Evolutionary conservation across 1,140 invertebrate genomes (phyloP), one percentile per base, ranked within the genome.

Genomic region (Euwallacea similis): DNA sequence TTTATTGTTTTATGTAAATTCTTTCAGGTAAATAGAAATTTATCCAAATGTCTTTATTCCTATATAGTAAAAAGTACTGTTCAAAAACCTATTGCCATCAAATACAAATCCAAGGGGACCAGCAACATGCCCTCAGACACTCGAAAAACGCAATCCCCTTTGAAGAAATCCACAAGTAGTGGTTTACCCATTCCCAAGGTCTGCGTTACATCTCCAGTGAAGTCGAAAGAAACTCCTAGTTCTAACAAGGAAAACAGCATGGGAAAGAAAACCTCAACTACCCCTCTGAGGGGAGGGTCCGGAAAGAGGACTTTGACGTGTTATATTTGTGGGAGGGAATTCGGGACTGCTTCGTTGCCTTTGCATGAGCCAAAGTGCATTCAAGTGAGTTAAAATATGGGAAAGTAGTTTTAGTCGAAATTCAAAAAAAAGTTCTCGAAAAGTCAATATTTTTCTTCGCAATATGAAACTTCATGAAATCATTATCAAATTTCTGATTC

Each of bases 331-430:
- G 88, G 89, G 6, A 84, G 91, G 53, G 89, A 92, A 79, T 95
- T 93, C 81, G 92, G 92, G 2, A 88, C 88, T 0, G 88, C 89
- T 68, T 91, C 90, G 11, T 87, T 93, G 68, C 82, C 84, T 6
- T 89, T 94, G 67, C 93, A 94, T 81, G 90, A 93, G 76, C 91
- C 91, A 0, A 89, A 91, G 73, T 94, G 92, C 80, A 78, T 93
- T 63, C 84, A 91, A 82, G 93, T 81, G 68, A 74, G 77, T 33
- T 33, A 43, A 50, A 50, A 50, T 11, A 50, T 50, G 13, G 13
- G 13, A 10, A 11, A 13, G 6, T 50, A 50, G 13, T 50, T 6
- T 50, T 50, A 50, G 1, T 42, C 42, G 41, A 9, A 42, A 42
- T 42, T 42, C 10, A n/a, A 61, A 43, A 61, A 43, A 41, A 41